Conservation (phyloP, 2,113 vertebrate genomes). For the Arizona elegans region DNA sequence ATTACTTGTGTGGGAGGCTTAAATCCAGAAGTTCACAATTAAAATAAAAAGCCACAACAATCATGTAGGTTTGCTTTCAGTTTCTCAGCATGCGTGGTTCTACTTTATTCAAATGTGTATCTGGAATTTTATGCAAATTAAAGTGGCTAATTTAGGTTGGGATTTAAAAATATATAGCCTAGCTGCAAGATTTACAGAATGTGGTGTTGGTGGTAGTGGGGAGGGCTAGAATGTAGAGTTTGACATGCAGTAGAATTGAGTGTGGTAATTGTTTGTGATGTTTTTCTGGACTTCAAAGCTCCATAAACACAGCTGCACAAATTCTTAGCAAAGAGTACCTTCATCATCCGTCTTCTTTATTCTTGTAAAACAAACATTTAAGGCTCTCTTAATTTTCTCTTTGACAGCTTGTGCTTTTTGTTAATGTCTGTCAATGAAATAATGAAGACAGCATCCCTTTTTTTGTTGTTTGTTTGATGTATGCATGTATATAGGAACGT, state of each 20-base stretch:
- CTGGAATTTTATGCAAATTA: constrained; percentile 6
- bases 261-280: not conserved
- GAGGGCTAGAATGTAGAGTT: no score
- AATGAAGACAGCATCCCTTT: not conserved
- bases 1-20: not conserved
- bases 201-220: not conserved
- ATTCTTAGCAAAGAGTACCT: not conserved
- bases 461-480: not conserved
- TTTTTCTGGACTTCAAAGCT: not conserved
- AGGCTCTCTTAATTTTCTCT: not conserved
- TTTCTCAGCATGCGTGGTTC: constrained; percentile 17
- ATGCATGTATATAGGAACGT: no score
- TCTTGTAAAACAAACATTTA: not conserved
- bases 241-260: not conserved
- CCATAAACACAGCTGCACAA: constrained; percentile 9
- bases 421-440: not conserved
- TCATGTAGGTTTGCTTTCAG: constrained; percentile 1
- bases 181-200: not conserved
- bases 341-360: not conserved
- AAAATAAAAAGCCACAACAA: constrained; percentile 32
- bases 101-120: constrained; percentile 29
- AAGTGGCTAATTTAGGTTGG: constrained; percentile 17
- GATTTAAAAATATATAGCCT: not conserved
- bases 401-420: not conserved
- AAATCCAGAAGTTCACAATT: constrained; percentile 7